phyloP scores from a whole-genome alignment of 2,113 vertebrate species.

The Callionymus lyra region DNA sequence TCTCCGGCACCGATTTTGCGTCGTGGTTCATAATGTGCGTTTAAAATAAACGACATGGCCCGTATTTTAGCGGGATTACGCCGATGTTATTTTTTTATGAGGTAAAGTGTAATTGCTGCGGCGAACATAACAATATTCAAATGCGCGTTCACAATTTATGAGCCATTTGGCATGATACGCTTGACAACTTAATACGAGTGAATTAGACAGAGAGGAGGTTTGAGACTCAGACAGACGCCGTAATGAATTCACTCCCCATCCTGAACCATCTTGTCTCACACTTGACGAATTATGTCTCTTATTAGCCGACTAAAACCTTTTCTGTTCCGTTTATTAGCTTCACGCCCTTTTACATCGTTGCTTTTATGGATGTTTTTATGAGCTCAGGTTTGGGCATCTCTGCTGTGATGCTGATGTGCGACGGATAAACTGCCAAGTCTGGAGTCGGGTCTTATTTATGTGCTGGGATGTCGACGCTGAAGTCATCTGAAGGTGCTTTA shows the following conservation, averaged over 20 bases:
- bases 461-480: too few species aligned
- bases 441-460: too few species aligned
- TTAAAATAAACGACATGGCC: slow-evolving; percentile 25
- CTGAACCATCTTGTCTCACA: slow-evolving; percentile 8
- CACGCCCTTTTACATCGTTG: neutral
- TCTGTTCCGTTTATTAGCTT: slow-evolving; percentile 3
- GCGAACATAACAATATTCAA: slow-evolving; percentile 34
- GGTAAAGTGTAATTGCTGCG: slow-evolving; percentile 26
- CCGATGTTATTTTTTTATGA: slow-evolving; percentile 32
- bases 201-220: slow-evolving; percentile 26
- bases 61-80: slow-evolving; percentile 38
- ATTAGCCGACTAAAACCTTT: slow-evolving; percentile 7
- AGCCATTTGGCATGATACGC: slow-evolving; percentile 26
- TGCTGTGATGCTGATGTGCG: too few species aligned
- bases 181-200: slow-evolving; percentile 44
- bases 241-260: slow-evolving; percentile 14
- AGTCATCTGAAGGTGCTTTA: too few species aligned
- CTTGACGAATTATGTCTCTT: slow-evolving; percentile 6
- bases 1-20: slow-evolving; percentile 30
- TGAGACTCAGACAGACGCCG: slow-evolving; percentile 25
- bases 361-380: neutral
- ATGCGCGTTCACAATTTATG: slow-evolving; percentile 32
- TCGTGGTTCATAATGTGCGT: slow-evolving; percentile 34
- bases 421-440: too few species aligned
- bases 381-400: too few species aligned